These are phyloP conservation scores for human DNA, from an alignment of 2,113 vertebrate species.

Conservation along the genomic window GRCh38 chr4:168821001-168821500, in stretches of 20 bases:
- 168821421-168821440: not conserved
- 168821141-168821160: not conserved
- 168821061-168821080: not conserved
- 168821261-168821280: not conserved
- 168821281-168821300: not conserved
- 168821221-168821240: not conserved
- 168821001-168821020: not conserved
- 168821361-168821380: not conserved
- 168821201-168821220: not conserved
- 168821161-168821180: not conserved
- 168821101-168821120: not conserved
- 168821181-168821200: not conserved
- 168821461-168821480: too few species aligned
- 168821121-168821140: not conserved
- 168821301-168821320: not conserved
- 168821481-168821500: not conserved
- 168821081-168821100: not conserved
- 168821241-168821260: not conserved
- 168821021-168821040: not conserved
- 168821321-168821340: not conserved
- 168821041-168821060: not conserved
- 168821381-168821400: not conserved
- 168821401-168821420: not conserved
- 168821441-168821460: not conserved
- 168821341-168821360: not conserved